phyloP scores from a whole-genome alignment of 2,113 vertebrate species.

The Scytalopus superciliaris region DNA sequence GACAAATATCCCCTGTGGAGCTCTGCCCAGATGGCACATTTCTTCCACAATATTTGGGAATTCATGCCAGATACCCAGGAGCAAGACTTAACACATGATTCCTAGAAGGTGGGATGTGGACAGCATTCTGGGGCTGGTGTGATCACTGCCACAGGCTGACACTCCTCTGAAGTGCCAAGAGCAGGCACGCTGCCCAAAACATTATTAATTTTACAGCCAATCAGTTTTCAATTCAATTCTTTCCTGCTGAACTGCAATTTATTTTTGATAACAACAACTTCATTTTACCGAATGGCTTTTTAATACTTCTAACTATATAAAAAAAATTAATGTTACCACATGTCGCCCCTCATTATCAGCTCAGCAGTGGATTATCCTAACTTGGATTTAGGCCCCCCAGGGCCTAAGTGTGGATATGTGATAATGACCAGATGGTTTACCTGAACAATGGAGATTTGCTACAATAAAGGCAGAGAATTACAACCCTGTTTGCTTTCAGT shows the following conservation, averaged over 20 bases:
- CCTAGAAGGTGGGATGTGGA: neutral
- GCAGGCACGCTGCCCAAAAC: neutral
- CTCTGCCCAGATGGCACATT: neutral
- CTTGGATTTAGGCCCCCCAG: neutral
- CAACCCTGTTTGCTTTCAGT: neutral
- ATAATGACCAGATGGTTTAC: conserved; percentile 17
- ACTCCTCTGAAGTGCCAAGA: neutral
- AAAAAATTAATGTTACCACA: neutral
- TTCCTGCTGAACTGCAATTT: conserved; percentile 36
- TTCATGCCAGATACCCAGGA: neutral
- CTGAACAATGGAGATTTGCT: conserved; percentile 15
- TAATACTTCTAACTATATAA: neutral
- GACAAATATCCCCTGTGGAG: neutral
- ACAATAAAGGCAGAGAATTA: neutral
- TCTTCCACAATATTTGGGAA: neutral
- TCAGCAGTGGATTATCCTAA: conserved; percentile 20
- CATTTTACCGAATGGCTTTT: conserved; percentile 10
- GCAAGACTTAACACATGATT: neutral
- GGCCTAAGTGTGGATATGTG: neutral
- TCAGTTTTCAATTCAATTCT: neutral
- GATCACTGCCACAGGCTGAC: neutral
- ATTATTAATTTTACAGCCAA: conserved; percentile 38
- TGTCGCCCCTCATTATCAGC: neutral
- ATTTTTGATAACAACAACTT: conserved; percentile 7
- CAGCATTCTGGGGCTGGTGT: neutral